phyloP scores from a whole-genome alignment of 2,113 vertebrate genomes.

The Myocastor coypus region DNA sequence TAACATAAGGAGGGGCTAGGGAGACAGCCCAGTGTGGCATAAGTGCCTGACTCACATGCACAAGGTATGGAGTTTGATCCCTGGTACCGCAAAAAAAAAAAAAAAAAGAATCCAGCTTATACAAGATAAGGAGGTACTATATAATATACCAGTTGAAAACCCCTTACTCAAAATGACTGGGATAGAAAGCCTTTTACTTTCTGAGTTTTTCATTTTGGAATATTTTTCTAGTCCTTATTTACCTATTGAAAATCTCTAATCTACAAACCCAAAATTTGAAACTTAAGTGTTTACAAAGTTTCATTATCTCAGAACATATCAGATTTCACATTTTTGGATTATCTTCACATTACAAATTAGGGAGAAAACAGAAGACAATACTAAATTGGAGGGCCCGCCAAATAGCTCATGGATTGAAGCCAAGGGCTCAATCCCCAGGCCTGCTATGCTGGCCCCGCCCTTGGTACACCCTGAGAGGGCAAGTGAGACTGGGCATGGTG shows the following conservation, averaged over 20 bases:
- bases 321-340: background rate
- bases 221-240: background rate
- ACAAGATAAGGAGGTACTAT: background rate
- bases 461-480: too few relatives aligned
- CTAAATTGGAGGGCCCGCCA: background rate
- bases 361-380: slow-evolving; percentile 6
- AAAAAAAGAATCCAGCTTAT: too few relatives aligned
- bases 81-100: too few relatives aligned
- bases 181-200: background rate
- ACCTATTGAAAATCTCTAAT: background rate
- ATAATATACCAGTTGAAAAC: background rate
- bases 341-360: background rate
- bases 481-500: too few relatives aligned
- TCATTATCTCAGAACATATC: background rate
- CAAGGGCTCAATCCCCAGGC: too few relatives aligned
- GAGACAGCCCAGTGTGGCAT: too few relatives aligned
- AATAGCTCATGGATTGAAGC: too few relatives aligned
- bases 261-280: background rate
- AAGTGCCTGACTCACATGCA: too few relatives aligned
- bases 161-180: background rate
- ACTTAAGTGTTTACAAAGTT: background rate
- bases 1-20: too few relatives aligned
- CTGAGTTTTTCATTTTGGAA: background rate
- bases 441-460: too few relatives aligned
- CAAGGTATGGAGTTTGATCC: too few relatives aligned